Evolutionary conservation across 2,888 invertebrate genomes (phyloP).

Genomic region (Orchesella flavescens): DNA sequence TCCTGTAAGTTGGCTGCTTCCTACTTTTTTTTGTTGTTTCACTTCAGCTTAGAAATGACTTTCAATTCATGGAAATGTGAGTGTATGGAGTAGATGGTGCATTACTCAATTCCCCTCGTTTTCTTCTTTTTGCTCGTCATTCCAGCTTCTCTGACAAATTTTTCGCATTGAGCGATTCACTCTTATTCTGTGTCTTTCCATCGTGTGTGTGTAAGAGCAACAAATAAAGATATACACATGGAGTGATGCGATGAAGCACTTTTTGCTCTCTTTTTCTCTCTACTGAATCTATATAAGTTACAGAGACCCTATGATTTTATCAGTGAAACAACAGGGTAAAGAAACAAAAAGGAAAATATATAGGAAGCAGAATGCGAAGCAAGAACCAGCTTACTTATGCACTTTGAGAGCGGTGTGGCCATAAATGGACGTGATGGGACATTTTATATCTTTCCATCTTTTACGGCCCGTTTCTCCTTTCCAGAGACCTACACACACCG

Average conservation of each 20-base stretch:
- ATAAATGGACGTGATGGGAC: slow-evolving; percentile 57
- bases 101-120: slow-evolving; percentile 27
- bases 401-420: slow-evolving; percentile 56
- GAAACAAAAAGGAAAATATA: background rate
- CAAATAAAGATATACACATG: background rate
- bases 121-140: slow-evolving; percentile 18
- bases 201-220: background rate
- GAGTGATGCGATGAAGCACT: slow-evolving; percentile 24
- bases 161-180: background rate
- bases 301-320: slow-evolving; percentile 28
- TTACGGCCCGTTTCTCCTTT: slow-evolving; percentile 35
- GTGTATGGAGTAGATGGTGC: background rate
- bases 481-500: background rate
- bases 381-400: slow-evolving; percentile 20
- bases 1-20: background rate
- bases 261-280: slow-evolving; percentile 20
- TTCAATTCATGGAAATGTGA: slow-evolving; percentile 11
- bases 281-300: background rate
- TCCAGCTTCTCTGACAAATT: slow-evolving; percentile 17
- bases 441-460: slow-evolving; percentile 51
- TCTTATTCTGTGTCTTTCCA: background rate
- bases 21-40: background rate
- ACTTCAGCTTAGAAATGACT: background rate
- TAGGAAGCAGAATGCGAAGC: background rate
- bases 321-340: slow-evolving; percentile 15